Conservation (phyloP, 2,113 vertebrate species). For the Catagonus wagneri region DNA sequence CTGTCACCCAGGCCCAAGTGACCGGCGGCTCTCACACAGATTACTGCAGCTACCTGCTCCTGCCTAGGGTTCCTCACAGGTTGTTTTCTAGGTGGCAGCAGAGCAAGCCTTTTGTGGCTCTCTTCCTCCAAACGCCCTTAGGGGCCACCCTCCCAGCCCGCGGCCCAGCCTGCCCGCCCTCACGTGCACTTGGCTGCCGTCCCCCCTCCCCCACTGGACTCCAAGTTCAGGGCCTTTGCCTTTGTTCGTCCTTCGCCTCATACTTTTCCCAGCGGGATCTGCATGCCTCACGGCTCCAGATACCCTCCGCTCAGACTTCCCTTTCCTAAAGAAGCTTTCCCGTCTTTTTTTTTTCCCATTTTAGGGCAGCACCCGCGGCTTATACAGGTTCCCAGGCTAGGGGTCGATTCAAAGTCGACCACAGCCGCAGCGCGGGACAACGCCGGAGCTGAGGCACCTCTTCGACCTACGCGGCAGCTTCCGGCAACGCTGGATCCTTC, state of each 20-base stretch:
- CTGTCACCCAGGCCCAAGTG: background rate
- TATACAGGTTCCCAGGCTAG: too few relatives aligned
- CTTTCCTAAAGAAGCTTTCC: background rate
- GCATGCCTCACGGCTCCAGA: background rate
- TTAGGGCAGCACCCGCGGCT: too few relatives aligned
- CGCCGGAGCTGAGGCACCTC: too few relatives aligned
- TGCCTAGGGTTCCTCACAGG: background rate
- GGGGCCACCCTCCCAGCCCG: background rate
- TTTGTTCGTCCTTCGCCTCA: background rate
- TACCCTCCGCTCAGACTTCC: background rate
- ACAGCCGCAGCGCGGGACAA: too few relatives aligned
- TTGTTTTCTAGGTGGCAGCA: background rate
- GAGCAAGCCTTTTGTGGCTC: background rate
- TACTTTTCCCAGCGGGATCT: too few relatives aligned
- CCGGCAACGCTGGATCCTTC: too few relatives aligned
- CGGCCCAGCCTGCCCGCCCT: accelerated
- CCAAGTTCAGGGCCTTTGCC: background rate
- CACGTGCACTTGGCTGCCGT: background rate
- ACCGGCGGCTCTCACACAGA: background rate
- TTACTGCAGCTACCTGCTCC: background rate
- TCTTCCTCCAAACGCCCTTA: background rate
- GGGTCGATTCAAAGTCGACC: too few relatives aligned
- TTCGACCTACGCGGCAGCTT: too few relatives aligned
- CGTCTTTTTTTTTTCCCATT: too few relatives aligned
- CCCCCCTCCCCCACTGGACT: too few relatives aligned